Conservation (phyloP, 2,797 vertebrate species). For the Centropyge bicolor region DNA sequence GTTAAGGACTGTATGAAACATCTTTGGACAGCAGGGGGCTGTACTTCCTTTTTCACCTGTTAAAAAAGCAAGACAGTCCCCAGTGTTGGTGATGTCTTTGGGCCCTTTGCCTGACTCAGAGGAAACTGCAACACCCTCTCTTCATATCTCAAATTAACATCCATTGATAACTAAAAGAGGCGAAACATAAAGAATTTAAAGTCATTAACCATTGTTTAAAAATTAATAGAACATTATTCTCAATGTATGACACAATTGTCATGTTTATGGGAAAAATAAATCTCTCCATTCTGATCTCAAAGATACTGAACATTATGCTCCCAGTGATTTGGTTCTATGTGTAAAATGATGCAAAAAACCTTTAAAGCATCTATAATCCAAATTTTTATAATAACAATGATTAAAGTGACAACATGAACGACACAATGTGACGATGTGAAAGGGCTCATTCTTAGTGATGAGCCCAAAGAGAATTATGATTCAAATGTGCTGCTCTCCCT, state of each 20-base stretch:
- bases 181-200: background rate
- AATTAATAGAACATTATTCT: too few species aligned
- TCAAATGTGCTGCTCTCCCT: too few species aligned
- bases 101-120: background rate
- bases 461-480: too few species aligned
- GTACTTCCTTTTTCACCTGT: background rate
- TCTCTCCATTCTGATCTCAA: background rate
- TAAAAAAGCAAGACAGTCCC: background rate
- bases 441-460: too few species aligned
- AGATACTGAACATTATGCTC: background rate
- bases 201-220: background rate
- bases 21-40: too few species aligned
- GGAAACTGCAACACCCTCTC: background rate
- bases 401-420: too few species aligned
- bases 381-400: too few species aligned
- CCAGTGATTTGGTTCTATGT: background rate
- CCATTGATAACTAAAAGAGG: too few species aligned
- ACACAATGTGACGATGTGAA: too few species aligned
- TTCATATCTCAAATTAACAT: background rate
- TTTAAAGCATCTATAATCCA: too few species aligned
- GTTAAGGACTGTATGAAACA: slow-evolving; percentile 22
- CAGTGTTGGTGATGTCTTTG: background rate
- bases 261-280: background rate
- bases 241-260: background rate
- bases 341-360: background rate